Evolutionary conservation across 2,113 vertebrate species (phyloP).

Genomic region (Pogonocichla stellata): DNA sequence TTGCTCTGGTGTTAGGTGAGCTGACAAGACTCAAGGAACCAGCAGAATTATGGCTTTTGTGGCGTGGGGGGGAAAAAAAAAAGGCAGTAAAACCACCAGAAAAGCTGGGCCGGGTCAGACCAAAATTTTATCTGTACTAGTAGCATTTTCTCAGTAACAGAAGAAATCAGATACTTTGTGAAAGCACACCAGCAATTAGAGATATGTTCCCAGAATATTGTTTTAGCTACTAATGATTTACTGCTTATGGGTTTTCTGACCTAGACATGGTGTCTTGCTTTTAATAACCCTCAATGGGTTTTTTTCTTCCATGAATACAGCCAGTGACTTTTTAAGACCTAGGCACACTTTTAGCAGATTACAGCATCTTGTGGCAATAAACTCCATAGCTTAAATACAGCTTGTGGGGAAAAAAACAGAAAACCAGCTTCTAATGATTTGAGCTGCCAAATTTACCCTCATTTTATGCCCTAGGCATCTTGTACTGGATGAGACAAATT

Average conservation of each 20-base stretch:
- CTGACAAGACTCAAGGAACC: background rate
- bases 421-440: background rate
- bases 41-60: background rate
- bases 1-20: background rate
- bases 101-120: background rate
- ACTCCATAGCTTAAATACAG: background rate
- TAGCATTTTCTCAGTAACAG: background rate
- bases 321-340: background rate
- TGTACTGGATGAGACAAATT: background rate
- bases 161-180: background rate
- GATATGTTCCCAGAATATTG: background rate
- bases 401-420: background rate
- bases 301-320: background rate
- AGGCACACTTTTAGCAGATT: background rate
- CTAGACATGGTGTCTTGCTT: background rate
- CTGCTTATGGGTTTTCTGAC: background rate
- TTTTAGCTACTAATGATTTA: background rate
- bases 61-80: accelerated
- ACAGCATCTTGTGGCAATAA: background rate
- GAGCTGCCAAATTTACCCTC: background rate
- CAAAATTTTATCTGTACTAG: background rate
- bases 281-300: background rate
- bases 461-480: background rate
- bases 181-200: background rate
- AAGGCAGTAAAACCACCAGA: background rate